Evolutionary conservation across 2,888 invertebrate species (phyloP).

Genomic region (Zootermopsis nevadensis): DNA sequence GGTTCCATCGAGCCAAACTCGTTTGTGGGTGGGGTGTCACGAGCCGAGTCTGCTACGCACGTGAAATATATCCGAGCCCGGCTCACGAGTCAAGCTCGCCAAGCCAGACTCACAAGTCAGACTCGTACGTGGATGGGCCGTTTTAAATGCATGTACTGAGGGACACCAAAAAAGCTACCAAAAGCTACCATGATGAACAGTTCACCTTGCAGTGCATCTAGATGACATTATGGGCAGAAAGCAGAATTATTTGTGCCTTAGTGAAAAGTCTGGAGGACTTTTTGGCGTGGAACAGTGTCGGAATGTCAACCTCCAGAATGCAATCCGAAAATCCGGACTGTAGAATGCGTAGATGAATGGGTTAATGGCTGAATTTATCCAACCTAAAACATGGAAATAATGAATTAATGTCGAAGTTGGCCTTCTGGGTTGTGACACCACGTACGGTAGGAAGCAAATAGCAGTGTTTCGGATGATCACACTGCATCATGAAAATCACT

Average conservation of each 20-base stretch:
- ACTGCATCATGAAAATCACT: constrained; percentile 52
- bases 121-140: too few relatives aligned
- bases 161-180: not conserved
- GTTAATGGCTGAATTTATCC: constrained; percentile 91
- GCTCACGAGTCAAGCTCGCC: too few relatives aligned
- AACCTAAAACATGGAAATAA: constrained; percentile 68
- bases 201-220: not conserved
- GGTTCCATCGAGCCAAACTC: too few relatives aligned
- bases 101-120: too few relatives aligned
- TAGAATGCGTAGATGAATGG: constrained; percentile 93
- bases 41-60: too few relatives aligned
- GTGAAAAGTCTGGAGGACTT: constrained; percentile 50
- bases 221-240: not conserved
- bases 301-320: constrained; percentile 86
- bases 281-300: constrained; percentile 70
- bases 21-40: too few relatives aligned
- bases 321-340: constrained; percentile 86
- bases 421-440: too few relatives aligned
- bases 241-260: constrained; percentile 44
- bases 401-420: too few relatives aligned
- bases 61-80: too few relatives aligned
- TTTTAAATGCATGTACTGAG: not conserved
- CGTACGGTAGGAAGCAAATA: too few relatives aligned
- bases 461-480: too few relatives aligned
- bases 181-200: not conserved